These are phyloP conservation scores for Coccyzus lansbergi DNA, from an alignment of 2,797 vertebrate genomes.

Conservation along the genomic window DNA sequence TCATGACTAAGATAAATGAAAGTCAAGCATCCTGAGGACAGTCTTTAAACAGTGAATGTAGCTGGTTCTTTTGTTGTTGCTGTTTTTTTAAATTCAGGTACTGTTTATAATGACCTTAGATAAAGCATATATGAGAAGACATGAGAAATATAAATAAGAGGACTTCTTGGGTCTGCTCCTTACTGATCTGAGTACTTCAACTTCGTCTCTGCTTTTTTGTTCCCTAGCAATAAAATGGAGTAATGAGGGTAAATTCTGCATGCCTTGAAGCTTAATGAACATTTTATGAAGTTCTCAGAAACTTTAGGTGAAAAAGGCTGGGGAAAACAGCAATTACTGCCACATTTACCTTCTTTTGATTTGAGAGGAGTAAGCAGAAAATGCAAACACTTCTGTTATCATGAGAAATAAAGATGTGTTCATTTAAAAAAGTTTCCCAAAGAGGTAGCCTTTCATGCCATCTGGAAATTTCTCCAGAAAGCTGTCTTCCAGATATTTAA, in stretches of 20 bases:
- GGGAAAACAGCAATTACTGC: background rate
- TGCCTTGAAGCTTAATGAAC: background rate
- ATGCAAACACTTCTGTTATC: background rate
- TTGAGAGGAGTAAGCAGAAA: background rate
- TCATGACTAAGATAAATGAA: background rate
- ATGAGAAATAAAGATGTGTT: background rate
- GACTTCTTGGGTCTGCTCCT: background rate
- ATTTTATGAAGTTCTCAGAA: background rate
- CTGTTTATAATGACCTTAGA: background rate
- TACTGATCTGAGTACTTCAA: background rate
- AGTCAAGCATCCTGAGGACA: background rate
- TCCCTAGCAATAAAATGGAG: background rate
- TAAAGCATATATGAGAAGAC: background rate
- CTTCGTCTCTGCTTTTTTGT: background rate
- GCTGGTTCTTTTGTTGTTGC: too few species aligned
- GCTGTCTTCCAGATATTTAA: background rate
- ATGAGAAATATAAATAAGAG: background rate
- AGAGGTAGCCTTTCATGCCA: background rate
- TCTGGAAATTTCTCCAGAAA: slow-evolving; percentile 10
- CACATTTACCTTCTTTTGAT: background rate
- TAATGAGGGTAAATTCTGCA: background rate
- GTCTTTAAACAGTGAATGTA: background rate
- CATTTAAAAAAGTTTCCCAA: background rate
- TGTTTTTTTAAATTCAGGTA: background rate
- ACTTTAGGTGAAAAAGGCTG: background rate